A percentile compares a stretch with the other conserved stretches of the same genome.
These are phyloP conservation scores for Scaptodrosophila lebanonensis DNA, from an alignment of 1,140 invertebrate species.

Conservation along the genomic window DNA sequence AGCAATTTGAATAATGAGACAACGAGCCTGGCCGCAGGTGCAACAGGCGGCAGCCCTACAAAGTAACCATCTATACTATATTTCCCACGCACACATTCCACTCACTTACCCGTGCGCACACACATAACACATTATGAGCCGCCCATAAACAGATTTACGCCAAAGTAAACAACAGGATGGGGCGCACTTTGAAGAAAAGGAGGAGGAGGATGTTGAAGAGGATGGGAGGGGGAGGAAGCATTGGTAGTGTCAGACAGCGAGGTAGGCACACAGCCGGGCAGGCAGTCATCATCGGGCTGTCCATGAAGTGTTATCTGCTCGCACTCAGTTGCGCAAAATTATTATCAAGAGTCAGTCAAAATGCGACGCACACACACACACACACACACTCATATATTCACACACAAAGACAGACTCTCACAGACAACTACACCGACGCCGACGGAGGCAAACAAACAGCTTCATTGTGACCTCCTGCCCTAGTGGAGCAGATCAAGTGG, in stretches of 20 bases:
- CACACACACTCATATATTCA: constrained; percentile 8
- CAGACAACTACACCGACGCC: background rate
- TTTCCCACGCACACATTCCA: too few species aligned
- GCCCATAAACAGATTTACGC: constrained; percentile 35
- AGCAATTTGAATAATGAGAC: too few species aligned
- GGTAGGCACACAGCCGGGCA: too few species aligned
- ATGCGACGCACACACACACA: constrained; percentile 38
- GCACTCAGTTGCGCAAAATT: constrained; percentile 53
- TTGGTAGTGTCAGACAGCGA: too few species aligned
- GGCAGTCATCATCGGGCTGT: constrained; percentile 14
- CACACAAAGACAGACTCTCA: constrained; percentile 2
- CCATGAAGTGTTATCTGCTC: constrained; percentile 58
- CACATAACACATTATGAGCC: too few species aligned
- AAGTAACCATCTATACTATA: too few species aligned
- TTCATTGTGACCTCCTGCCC: constrained; percentile 70
- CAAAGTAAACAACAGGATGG: constrained; percentile 6
- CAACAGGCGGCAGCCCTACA: constrained; percentile 24
- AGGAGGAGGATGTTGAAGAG: too few species aligned
- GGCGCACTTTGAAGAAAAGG: too few species aligned
- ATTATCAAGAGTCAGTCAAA: constrained; percentile 62
- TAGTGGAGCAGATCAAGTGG: constrained; percentile 40
- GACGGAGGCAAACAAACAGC: constrained; percentile 49
- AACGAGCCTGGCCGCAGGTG: too few species aligned
- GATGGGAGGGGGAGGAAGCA: too few species aligned
- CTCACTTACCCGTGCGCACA: too few species aligned